A percentile compares a stretch with the other conserved stretches of the same genome.
These are phyloP conservation scores for Falco punctatus DNA, from an alignment of 2,113 vertebrate genomes.

Conservation along the genomic window DNA sequence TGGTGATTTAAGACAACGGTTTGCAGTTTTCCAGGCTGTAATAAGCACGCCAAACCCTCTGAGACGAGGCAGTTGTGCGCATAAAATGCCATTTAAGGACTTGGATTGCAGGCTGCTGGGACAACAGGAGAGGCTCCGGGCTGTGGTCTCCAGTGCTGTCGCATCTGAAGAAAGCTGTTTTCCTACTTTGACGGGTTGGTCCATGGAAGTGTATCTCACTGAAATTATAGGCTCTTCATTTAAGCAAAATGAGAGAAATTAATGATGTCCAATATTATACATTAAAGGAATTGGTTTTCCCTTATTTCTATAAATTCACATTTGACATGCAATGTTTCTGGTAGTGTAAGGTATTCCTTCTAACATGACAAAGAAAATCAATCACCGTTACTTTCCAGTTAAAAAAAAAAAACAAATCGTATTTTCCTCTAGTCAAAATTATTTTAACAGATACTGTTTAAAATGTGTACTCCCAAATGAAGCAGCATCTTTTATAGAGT, in stretches of 20 bases:
- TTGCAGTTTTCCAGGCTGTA: background rate
- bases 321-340: background rate
- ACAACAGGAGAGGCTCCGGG: too few relatives aligned
- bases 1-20: background rate
- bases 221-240: background rate
- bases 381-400: background rate
- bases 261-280: background rate
- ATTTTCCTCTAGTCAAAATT: background rate
- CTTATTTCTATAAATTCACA: background rate
- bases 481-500: background rate
- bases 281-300: background rate
- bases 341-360: background rate
- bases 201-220: background rate
- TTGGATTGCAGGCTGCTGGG: background rate
- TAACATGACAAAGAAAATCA: background rate
- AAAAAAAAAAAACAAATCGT: background rate
- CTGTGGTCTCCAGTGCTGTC: rapidly evolving
- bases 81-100: background rate
- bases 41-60: background rate
- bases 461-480: background rate
- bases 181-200: background rate
- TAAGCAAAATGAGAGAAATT: background rate
- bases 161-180: background rate
- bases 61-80: background rate
- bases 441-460: background rate